phyloP scores from a whole-genome alignment of 2,888 invertebrate genomes.

The Endotricha flammealis region DNA sequence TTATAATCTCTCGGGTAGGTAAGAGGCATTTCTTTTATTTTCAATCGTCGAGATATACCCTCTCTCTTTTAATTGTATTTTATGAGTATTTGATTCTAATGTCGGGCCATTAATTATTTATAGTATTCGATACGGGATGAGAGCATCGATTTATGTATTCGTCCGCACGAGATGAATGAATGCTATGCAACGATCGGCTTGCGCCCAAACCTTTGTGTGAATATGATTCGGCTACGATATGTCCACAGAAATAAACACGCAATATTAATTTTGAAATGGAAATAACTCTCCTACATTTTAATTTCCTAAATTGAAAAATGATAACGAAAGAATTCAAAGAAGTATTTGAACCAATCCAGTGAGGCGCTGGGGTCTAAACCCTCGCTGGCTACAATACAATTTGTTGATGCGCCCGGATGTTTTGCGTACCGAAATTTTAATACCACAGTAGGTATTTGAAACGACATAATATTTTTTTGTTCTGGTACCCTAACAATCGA shows the following conservation, averaged over 20 bases:
- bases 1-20: slow-evolving; percentile 75
- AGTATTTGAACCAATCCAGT: slow-evolving; percentile 25
- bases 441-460: slow-evolving; percentile 43
- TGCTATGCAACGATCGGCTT: slow-evolving; percentile 45
- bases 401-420: slow-evolving; percentile 44
- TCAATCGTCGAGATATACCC: slow-evolving; percentile 62
- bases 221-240: slow-evolving; percentile 29
- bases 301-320: slow-evolving; percentile 17
- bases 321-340: slow-evolving; percentile 18
- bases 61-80: slow-evolving; percentile 78
- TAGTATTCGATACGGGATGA: slow-evolving; percentile 74
- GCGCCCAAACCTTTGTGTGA: slow-evolving; percentile 39
- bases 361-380: slow-evolving; percentile 23
- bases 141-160: slow-evolving; percentile 67
- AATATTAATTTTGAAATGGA: slow-evolving; percentile 13
- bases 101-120: slow-evolving; percentile 75
- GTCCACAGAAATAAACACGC: slow-evolving; percentile 16
- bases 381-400: slow-evolving; percentile 29
- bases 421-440: slow-evolving; percentile 44
- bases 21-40: slow-evolving; percentile 68
- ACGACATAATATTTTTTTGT: slow-evolving; percentile 42
- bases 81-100: slow-evolving; percentile 79
- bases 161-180: slow-evolving; percentile 53
- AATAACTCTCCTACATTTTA: slow-evolving; percentile 11
- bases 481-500: slow-evolving; percentile 54